A percentile compares a stretch with the other conserved stretches of the same genome.
phyloP scores from a whole-genome alignment of 2,797 vertebrate species.

The Enteromius thamalakanensis region DNA sequence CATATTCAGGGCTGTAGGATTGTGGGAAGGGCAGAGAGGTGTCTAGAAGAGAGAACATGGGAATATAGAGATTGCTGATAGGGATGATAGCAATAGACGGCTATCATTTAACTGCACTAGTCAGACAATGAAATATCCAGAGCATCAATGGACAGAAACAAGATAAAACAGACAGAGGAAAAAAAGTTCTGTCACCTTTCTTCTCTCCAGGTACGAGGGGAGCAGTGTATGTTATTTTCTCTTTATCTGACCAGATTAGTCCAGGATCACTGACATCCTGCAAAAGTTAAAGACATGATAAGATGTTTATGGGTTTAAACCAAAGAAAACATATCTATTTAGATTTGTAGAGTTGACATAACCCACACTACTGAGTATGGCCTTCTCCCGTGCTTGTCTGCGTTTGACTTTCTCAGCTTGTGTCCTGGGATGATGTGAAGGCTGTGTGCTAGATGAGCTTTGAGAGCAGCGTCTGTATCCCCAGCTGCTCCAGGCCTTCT shows the following conservation, averaged over 20 bases:
- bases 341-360: background rate
- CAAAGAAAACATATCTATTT: background rate
- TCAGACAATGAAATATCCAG: background rate
- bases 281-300: slow-evolving; percentile 25
- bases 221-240: slow-evolving; percentile 73
- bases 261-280: slow-evolving; percentile 68
- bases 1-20: slow-evolving; percentile 85
- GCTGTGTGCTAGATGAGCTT: slow-evolving; percentile 41
- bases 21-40: slow-evolving; percentile 75
- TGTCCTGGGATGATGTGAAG: slow-evolving; percentile 51
- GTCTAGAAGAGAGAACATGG: slow-evolving; percentile 69
- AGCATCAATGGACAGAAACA: background rate
- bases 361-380: slow-evolving; percentile 70
- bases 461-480: slow-evolving; percentile 57
- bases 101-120: background rate
- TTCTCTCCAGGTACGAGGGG: slow-evolving; percentile 78
- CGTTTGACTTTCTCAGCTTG: slow-evolving; percentile 73
- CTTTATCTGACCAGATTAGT: slow-evolving; percentile 77
- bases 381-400: slow-evolving; percentile 65
- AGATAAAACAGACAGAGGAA: background rate
- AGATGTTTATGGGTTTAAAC: background rate
- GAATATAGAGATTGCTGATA: background rate
- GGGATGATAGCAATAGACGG: background rate
- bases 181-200: slow-evolving; percentile 78
- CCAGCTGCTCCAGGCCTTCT: slow-evolving; percentile 43